Base-by-base conservation (phyloP, 2,888 invertebrate genomes). In the Lasioglossum malachurum region DNA sequence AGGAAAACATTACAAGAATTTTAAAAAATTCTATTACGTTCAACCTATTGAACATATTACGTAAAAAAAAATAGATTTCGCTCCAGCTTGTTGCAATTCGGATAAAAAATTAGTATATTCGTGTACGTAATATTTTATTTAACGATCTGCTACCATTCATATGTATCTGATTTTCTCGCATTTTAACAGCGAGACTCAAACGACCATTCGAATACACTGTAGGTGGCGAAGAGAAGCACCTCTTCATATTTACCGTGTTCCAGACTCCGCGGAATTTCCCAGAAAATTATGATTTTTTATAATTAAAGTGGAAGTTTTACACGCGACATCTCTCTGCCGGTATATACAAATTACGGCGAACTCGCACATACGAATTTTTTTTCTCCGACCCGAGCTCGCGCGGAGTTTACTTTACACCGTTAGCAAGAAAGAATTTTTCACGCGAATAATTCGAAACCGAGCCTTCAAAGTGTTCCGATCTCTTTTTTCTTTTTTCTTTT, bases 401-500 rank as follows among this genome's bases (percentile, higher is more conserved):
- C 16, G 35, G 23, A 44, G 64, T 76, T 76, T 53, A 35, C n/a
- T 76, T 76, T 44, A 53, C 49, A 72, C 27, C 7, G 41, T 64
- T n/a, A 14, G 41, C n/a, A 31, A 49, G 41, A 76, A 5, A 72
- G 64, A 76, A 80, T 23, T 44, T 41, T 49, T 27, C 35, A 41
- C n/a, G 46, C 38, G 64, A 76, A 67, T 76, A 35, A 64, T 73
- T 53, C n/a, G 14, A 23, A 53, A 49, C 16, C 27, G 14, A 0
- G 27, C 16, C 46, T 76, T 67, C 73, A 67, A 76, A 73, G 73
- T 76, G 64, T 81, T 81, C 71, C 27, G 35, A 7, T 31, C 31
- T 2, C 8, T 12, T 2, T 23, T 71, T 53, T 23, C 19, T 23
- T 27, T 27, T 60, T 4, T 12, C 35, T 60, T n/a, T 5, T 27